Evolutionary conservation across 2,113 vertebrate species (phyloP).

Genomic region (Platysternon megacephalum): DNA sequence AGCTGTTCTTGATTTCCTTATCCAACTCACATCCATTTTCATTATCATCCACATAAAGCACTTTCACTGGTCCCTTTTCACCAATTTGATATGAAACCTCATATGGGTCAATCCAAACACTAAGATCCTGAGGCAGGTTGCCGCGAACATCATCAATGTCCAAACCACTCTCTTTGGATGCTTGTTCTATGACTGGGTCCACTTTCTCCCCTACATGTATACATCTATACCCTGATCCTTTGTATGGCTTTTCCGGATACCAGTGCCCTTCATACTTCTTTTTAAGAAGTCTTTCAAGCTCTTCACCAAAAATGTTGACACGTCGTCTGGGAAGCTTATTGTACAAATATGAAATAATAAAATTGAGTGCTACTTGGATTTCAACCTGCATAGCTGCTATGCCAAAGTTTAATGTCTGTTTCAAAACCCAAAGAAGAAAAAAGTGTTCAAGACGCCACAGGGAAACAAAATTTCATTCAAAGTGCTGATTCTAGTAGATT

Average conservation of each 20-base stretch:
- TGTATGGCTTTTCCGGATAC: constrained; percentile 99
- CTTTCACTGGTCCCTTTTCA: constrained; percentile 98
- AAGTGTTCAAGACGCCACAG: constrained; percentile 81
- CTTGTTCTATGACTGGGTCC: constrained; percentile 97
- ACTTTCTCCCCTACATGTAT: constrained; percentile 98
- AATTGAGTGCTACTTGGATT: constrained; percentile 99
- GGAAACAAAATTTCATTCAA: constrained; percentile 83
- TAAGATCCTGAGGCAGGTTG: constrained; percentile 98
- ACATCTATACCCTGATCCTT: constrained; percentile 97
- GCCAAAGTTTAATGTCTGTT: constrained; percentile 81
- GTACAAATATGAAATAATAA: constrained; percentile 99
- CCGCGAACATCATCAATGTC: constrained; percentile 97
- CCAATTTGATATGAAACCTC: constrained; percentile 99
- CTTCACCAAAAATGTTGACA: constrained; percentile 98
- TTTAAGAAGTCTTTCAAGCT: constrained; percentile 97
- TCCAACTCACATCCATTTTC: constrained; percentile 97
- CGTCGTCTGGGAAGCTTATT: constrained; percentile 98
- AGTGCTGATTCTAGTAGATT: constrained; percentile 83
- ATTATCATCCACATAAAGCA: constrained; percentile 97
- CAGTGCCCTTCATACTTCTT: constrained; percentile 99
- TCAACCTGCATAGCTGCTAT: constrained; percentile 99
- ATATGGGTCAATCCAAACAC: constrained; percentile 98
- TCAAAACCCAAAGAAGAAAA: constrained; percentile 82
- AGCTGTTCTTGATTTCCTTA: constrained; percentile 99
- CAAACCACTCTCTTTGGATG: constrained; percentile 98